Percentiles rank a stretch among this genome's conserved stretches.
Conservation (phyloP, 1,140 invertebrate genomes). For the Monochamus saltuarius region DNA sequence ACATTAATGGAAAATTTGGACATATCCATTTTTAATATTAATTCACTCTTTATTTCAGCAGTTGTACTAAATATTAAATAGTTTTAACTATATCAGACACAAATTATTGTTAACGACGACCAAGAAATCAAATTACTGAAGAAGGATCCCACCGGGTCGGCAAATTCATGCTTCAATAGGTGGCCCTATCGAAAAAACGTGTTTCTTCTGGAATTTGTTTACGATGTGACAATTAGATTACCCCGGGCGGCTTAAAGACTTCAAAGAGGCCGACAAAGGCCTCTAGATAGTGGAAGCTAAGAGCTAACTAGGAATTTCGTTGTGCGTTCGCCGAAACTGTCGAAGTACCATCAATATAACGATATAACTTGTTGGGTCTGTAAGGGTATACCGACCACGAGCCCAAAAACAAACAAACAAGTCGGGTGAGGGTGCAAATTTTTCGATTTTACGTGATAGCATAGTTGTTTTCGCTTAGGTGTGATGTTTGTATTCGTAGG, state of each 20-base stretch:
- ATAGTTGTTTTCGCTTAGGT: too few relatives aligned
- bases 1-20: too few relatives aligned
- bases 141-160: slow-evolving; percentile 1
- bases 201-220: slow-evolving; percentile 43
- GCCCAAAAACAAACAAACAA: slow-evolving; percentile 2
- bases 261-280: slow-evolving; percentile 39
- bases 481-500: too few relatives aligned
- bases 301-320: slow-evolving; percentile 36
- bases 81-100: too few relatives aligned
- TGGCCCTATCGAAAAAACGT: slow-evolving; percentile 19
- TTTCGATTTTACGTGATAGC: too few relatives aligned
- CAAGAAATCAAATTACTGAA: too few relatives aligned
- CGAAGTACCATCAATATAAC: slow-evolving; percentile 12
- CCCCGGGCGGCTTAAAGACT: slow-evolving; percentile 29
- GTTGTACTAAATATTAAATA: too few relatives aligned
- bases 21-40: too few relatives aligned
- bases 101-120: too few relatives aligned
- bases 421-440: too few relatives aligned
- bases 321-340: slow-evolving; percentile 14
- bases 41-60: too few relatives aligned
- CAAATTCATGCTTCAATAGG: slow-evolving; percentile 18
- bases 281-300: slow-evolving; percentile 26
- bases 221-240: slow-evolving; percentile 46
- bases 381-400: not conserved
- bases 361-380: not conserved